Evolutionary conservation across 2,113 vertebrate genomes (phyloP).

Genomic region (Hippopotamus amphibius): DNA sequence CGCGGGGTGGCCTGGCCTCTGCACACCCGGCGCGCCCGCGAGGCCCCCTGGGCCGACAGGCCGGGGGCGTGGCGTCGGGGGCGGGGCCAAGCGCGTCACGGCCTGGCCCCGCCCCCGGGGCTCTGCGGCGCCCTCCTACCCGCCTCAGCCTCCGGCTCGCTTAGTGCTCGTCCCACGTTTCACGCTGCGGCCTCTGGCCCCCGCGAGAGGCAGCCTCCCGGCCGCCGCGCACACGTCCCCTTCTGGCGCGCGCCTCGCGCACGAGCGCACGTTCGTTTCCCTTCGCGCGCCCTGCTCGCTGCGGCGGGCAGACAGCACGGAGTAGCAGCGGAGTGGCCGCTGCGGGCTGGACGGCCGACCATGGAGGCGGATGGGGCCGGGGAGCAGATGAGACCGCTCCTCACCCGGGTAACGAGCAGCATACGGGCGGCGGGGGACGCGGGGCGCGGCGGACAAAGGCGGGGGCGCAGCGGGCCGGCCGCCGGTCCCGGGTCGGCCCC

Average conservation of each 20-base stretch:
- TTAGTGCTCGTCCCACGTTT: constrained; percentile 30
- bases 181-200: constrained; percentile 53
- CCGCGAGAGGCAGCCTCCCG: background rate
- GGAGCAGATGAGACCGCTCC: constrained; percentile 90
- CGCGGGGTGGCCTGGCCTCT: background rate
- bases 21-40: background rate
- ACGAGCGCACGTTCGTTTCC: constrained; percentile 36
- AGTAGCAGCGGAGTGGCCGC: constrained; percentile 45
- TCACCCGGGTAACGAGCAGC: constrained; percentile 87
- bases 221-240: background rate
- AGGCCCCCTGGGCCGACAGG: background rate
- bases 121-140: constrained; percentile 4
- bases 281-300: constrained; percentile 17
- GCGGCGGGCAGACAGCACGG: constrained; percentile 20
- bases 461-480: constrained; percentile 50
- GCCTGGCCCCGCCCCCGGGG: constrained; percentile 57
- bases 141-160: background rate
- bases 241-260: background rate
- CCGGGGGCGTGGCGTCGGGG: constrained; percentile 57
- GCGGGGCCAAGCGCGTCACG: constrained; percentile 47
- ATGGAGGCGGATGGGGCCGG: constrained; percentile 88
- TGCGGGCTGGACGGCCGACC: constrained; percentile 59
- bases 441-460: constrained; percentile 57
- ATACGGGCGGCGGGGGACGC: constrained; percentile 57
- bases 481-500: background rate